phyloP scores from a whole-genome alignment of 2,797 vertebrate species.

The Myotis findleyi region DNA sequence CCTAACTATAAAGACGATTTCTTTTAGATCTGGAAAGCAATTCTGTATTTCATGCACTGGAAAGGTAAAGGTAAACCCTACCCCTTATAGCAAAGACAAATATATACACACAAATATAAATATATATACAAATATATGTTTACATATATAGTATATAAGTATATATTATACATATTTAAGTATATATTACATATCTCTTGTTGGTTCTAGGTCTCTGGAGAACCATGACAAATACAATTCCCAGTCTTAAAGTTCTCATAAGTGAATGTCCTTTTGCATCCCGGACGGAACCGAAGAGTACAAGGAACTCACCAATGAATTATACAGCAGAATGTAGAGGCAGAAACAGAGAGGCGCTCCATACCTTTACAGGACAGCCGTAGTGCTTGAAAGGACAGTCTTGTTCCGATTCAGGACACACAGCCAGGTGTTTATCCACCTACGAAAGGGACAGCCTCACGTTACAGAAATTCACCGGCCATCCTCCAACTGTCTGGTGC shows the following conservation, averaged over 20 bases:
- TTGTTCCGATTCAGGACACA: constrained; percentile 90
- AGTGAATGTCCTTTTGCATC: background rate
- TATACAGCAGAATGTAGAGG: rapidly evolving
- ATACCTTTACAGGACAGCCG: constrained; percentile 90
- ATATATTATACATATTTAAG: background rate
- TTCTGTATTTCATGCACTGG: background rate
- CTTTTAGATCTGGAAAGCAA: constrained; percentile 14
- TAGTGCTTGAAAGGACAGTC: constrained; percentile 92
- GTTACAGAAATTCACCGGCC: constrained; percentile 12
- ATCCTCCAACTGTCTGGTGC: background rate
- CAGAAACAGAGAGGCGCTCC: background rate
- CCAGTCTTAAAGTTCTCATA: background rate
- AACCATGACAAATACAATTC: background rate
- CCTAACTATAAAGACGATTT: background rate
- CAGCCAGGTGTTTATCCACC: constrained; percentile 87
- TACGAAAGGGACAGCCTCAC: constrained; percentile 75
- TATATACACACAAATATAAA: background rate
- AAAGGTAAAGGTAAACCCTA: background rate
- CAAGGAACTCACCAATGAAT: background rate
- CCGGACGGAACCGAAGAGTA: background rate
- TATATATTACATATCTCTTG: background rate
- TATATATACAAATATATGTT: background rate
- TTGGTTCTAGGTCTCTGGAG: background rate
- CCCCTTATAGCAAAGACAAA: background rate
- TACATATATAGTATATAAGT: background rate